Conservation (phyloP, 2,797 vertebrate species). For the Hyperoplus immaculatus region DNA sequence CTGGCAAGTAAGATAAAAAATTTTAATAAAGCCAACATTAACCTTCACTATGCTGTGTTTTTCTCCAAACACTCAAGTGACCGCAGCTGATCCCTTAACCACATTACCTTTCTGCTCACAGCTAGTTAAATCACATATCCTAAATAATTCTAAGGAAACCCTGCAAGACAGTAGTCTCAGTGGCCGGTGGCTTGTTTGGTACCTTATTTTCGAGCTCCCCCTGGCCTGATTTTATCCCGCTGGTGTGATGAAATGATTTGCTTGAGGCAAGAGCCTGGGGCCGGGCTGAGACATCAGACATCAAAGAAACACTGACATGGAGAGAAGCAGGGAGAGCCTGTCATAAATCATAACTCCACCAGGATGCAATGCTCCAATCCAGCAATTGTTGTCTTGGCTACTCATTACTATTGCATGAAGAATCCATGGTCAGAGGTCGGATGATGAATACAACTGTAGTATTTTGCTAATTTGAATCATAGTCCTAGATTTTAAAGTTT, state of each 20-base stretch:
- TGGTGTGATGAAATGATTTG: constrained; percentile 61
- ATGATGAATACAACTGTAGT: not conserved
- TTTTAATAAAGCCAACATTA: constrained; percentile 12
- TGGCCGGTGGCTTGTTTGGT: constrained; percentile 56
- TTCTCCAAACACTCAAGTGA: constrained; percentile 6
- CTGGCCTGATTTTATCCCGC: constrained; percentile 22
- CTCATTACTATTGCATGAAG: constrained; percentile 38
- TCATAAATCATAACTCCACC: constrained; percentile 55
- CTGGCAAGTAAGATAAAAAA: constrained; percentile 22
- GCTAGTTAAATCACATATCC: constrained; percentile 29
- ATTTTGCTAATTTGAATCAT: not conserved
- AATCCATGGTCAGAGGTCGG: not conserved
- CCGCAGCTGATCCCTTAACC: constrained; percentile 1
- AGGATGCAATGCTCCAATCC: constrained; percentile 38
- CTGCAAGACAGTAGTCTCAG: constrained; percentile 53
- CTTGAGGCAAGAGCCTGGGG: constrained; percentile 72
- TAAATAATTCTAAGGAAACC: constrained; percentile 17
- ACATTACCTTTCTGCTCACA: not conserved
- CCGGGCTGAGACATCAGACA: constrained; percentile 69
- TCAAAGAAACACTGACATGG: constrained; percentile 48
- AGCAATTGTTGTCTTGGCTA: constrained; percentile 43
- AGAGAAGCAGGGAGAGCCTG: constrained; percentile 21
- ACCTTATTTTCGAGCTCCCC: constrained; percentile 24
- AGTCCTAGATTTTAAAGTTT: not conserved
- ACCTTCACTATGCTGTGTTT: constrained; percentile 6